Evolutionary conservation across 2,113 vertebrate species (phyloP).

Genomic region (Podarcis cretensis): DNA sequence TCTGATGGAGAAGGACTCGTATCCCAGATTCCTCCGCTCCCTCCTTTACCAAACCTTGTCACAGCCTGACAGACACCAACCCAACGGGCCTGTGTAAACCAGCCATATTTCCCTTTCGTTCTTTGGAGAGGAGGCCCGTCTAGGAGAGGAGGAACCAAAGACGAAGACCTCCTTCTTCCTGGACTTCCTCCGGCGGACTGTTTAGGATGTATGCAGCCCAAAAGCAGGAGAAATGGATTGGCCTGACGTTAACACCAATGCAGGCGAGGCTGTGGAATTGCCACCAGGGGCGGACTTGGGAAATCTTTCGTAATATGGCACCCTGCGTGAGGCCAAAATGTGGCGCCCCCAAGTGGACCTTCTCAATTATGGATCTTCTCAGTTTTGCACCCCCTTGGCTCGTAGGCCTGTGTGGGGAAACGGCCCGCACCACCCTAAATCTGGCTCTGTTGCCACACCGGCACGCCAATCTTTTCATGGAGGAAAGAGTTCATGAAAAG

Average conservation of each 20-base stretch:
- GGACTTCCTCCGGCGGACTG: neutral
- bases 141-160: neutral
- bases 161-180: neutral
- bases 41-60: constrained; percentile 47
- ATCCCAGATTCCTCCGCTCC: constrained; percentile 74
- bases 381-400: no score
- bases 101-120: neutral
- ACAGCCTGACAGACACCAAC: neutral
- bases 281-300: no score
- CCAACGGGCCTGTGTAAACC: constrained; percentile 3
- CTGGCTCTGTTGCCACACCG: no score
- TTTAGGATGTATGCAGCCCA: neutral
- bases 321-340: no score
- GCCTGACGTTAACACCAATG: neutral
- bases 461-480: neutral
- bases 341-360: no score
- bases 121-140: neutral
- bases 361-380: no score
- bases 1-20: constrained; percentile 80
- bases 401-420: no score
- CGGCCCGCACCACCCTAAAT: no score
- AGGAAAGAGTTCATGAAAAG: neutral
- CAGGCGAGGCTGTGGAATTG: neutral
- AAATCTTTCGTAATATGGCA: no score
- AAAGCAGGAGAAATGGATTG: no score